Percentiles rank a stretch among this genome's conserved stretches.
These are phyloP conservation scores for Albula goreensis DNA, from an alignment of 2,113 vertebrate species.

Conservation along the genomic window DNA sequence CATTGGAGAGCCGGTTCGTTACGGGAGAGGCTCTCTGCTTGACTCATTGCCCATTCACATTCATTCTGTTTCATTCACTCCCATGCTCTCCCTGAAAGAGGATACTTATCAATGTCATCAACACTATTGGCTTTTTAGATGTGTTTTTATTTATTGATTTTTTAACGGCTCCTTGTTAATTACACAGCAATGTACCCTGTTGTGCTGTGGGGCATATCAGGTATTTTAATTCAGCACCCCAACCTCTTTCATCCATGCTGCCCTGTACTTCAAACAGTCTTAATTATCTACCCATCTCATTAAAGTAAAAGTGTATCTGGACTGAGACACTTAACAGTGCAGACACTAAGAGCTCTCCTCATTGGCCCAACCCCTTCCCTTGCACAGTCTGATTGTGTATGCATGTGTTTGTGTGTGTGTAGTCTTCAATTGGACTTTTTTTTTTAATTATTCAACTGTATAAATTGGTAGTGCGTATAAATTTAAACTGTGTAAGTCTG, in stretches of 20 bases:
- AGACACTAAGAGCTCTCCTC: background rate
- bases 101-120: background rate
- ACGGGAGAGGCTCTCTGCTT: background rate
- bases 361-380: background rate
- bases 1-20: background rate
- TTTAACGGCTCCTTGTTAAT: background rate
- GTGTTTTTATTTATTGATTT: background rate
- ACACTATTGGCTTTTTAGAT: background rate
- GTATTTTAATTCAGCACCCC: background rate
- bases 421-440: background rate
- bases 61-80: background rate
- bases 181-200: background rate
- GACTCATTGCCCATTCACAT: background rate
- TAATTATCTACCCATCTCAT: slow-evolving; percentile 1
- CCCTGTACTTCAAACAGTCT: background rate
- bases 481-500: too few relatives aligned
- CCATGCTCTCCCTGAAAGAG: background rate
- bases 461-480: too few relatives aligned
- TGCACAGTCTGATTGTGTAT: background rate
- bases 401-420: background rate
- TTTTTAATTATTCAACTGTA: too few relatives aligned
- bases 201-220: background rate
- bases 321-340: background rate
- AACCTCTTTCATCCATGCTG: too few relatives aligned
- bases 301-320: background rate